A percentile compares a stretch with the other conserved stretches of the same genome.
These are phyloP conservation scores for Bradynema listronoti DNA, from an alignment of 1,140 invertebrate species.

Conservation along the genomic window DNA sequence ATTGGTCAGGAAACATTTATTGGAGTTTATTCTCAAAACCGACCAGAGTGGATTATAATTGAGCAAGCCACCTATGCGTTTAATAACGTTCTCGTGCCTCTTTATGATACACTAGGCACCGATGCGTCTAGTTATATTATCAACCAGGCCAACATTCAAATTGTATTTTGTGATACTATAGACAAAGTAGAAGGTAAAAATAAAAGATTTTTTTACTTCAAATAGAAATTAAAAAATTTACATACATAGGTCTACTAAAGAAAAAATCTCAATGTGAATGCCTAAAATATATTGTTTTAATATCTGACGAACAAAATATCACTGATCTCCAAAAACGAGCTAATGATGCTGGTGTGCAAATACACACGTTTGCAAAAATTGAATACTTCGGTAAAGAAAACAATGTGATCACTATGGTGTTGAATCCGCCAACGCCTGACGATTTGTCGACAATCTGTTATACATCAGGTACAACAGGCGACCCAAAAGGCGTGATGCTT, in stretches of 20 bases:
- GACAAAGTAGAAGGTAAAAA: slow-evolving; percentile 27
- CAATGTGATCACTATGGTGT: background rate
- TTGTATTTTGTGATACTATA: slow-evolving; percentile 68
- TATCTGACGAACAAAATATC: slow-evolving; percentile 68
- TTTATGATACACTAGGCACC: slow-evolving; percentile 90
- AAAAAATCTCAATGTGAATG: slow-evolving; percentile 69
- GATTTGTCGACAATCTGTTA: slow-evolving; percentile 84
- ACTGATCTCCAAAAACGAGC: slow-evolving; percentile 72
- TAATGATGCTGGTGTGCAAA: slow-evolving; percentile 71
- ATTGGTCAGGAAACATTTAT: slow-evolving; percentile 47
- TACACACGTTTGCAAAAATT: slow-evolving; percentile 76
- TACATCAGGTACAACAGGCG: slow-evolving; percentile 91
- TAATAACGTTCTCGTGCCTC: slow-evolving; percentile 85
- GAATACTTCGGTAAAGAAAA: slow-evolving; percentile 61
- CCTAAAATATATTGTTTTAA: slow-evolving; percentile 74
- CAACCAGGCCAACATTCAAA: slow-evolving; percentile 70
- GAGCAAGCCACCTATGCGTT: slow-evolving; percentile 62
- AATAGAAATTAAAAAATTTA: slow-evolving; percentile 9
- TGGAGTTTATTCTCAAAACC: slow-evolving; percentile 58
- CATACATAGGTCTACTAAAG: slow-evolving; percentile 67
- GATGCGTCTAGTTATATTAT: slow-evolving; percentile 92
- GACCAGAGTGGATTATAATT: slow-evolving; percentile 56
- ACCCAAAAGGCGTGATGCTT: slow-evolving; percentile 92
- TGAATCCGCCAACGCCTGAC: slow-evolving; percentile 67
- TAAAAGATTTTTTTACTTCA: background rate